Conservation (phyloP, 2,888 invertebrate genomes). For the Mimachlamys varia region DNA sequence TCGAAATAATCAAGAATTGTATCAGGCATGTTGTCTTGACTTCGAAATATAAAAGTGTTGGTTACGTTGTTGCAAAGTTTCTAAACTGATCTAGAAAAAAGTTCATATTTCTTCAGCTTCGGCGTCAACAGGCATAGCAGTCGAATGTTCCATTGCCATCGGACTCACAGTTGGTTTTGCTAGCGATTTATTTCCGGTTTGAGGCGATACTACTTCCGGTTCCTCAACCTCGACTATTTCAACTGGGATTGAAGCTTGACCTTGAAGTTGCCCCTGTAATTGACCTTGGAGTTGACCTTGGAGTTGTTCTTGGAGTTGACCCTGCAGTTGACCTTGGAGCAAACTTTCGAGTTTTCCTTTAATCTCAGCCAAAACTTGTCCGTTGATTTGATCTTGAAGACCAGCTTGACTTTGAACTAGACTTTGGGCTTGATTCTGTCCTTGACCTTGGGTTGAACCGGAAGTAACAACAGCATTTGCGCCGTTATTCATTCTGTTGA, state of each 20-base stretch:
- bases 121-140: not conserved
- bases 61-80: not conserved
- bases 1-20: conserved; percentile 20
- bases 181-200: not conserved
- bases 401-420: not conserved
- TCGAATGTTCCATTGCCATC: not conserved
- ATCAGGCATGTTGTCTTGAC: not conserved
- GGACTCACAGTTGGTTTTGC: not conserved
- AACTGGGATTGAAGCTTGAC: not conserved
- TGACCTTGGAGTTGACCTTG: not conserved
- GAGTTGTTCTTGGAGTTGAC: not conserved
- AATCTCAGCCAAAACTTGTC: not conserved
- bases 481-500: not conserved
- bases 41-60: not conserved
- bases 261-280: not conserved
- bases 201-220: not conserved
- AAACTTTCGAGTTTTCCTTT: conserved; percentile 24
- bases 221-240: not conserved
- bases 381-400: not conserved
- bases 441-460: conserved; percentile 1
- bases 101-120: not conserved
- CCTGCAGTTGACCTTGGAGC: not conserved
- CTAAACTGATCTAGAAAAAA: not conserved
- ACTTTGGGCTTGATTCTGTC: not conserved
- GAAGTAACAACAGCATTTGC: not conserved